These are phyloP conservation scores for Acipenser transmontanus DNA, from an alignment of 2,797 vertebrate genomes.

Conservation along the genomic window DNA sequence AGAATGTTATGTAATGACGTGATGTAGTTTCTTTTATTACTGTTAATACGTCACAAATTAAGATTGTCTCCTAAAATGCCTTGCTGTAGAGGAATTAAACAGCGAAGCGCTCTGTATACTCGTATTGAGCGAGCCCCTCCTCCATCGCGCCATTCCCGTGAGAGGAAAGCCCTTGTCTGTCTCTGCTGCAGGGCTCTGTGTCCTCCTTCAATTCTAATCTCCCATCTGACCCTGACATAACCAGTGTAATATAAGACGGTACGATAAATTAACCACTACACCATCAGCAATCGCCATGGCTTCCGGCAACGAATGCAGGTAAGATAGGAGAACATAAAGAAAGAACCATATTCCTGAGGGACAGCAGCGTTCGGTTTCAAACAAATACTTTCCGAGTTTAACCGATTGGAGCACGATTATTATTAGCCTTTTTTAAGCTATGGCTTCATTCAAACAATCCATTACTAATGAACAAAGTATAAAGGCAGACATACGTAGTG, in stretches of 20 bases:
- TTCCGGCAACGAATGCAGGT: conserved; percentile 47
- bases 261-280: neutral
- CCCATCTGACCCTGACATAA: conserved; percentile 4
- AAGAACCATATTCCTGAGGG: neutral
- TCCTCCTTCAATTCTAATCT: conserved; percentile 9
- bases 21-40: too few species aligned
- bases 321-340: conserved; percentile 25
- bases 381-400: neutral
- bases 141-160: conserved; percentile 11
- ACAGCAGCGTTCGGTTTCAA: neutral
- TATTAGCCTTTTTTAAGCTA: too few species aligned
- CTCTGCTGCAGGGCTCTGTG: conserved; percentile 21
- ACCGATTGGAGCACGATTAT: neutral
- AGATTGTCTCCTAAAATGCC: too few species aligned
- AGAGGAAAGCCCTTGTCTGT: conserved; percentile 11
- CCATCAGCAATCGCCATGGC: conserved; percentile 26
- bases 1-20: too few species aligned
- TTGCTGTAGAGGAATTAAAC: too few species aligned
- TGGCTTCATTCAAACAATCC: too few species aligned
- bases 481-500: neutral
- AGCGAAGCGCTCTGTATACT: too few species aligned
- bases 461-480: neutral
- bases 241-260: neutral
- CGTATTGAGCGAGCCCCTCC: conserved; percentile 17
- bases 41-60: too few species aligned